Evolutionary conservation across 2,888 invertebrate genomes (phyloP), one percentile per base, ranked within the genome.

Genomic region (Limenitis camilla): DNA sequence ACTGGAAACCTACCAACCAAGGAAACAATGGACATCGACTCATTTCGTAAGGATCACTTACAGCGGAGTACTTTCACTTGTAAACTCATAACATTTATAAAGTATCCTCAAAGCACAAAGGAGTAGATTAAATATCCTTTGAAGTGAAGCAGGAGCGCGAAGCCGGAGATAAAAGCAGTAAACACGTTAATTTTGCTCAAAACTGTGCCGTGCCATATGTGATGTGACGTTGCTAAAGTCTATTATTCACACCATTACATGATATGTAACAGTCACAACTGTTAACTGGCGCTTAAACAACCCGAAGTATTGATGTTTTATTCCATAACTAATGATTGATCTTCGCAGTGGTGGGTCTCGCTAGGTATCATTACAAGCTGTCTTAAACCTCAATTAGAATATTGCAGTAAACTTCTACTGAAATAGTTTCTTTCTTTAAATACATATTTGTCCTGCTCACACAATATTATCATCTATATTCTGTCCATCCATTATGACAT

Each of bases 91-190:
- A 53, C 47, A 49, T 56, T 59, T 47, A 58, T 52, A 54, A 54
- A 52, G n/a, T 53, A 49, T 54, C 39, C 43, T 32, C 44, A 36
- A 32, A 52, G 46, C 56, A 61, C 55, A 57, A 58, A 59, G 53
- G 53, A 59, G 51, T 55, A 40, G 61, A 60, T 62, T 57, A 49
- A 56, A 59, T 64, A 59, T 67, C 65, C 63, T 72, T 69, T 70
- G 62, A 66, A 62, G 47, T 44, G 52, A 61, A 61, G 56, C 62
- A 67, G 64, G 58, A 59, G 56, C 53, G 53, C 51, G 57, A 61
- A 59, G 65, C 65, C 63, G 61, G 63, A 65, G 66, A 71, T 70
- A 68, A 74, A 72, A 66, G 67, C 62, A 59, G 53, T 62, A 47
- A 56, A 56, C 56, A 53, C 59, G 63, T 64, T 64, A 70, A 70